Evolutionary conservation across 2,888 invertebrate genomes (phyloP).

Genomic region (Nemapogon koenigi): DNA sequence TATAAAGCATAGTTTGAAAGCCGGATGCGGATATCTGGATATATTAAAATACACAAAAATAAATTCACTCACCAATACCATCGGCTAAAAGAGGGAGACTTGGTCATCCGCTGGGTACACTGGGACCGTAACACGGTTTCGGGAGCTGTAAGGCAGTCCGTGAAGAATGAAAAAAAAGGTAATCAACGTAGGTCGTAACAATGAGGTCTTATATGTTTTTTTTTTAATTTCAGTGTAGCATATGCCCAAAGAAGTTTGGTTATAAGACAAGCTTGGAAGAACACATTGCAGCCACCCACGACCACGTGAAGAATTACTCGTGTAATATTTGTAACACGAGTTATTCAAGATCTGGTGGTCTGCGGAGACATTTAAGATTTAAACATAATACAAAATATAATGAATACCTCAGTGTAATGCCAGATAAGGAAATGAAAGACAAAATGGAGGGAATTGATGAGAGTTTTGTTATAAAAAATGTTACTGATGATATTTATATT

Average conservation of each 20-base stretch:
- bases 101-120: too few species aligned
- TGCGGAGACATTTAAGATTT: slow-evolving; percentile 34
- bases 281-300: slow-evolving; percentile 38
- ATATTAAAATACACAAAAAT: too few species aligned
- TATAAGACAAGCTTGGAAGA: slow-evolving; percentile 47
- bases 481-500: too few species aligned
- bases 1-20: too few species aligned
- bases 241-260: slow-evolving; percentile 46
- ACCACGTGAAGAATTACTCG: slow-evolving; percentile 27
- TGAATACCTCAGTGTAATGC: background rate
- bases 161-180: too few species aligned
- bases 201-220: background rate
- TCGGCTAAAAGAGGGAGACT: too few species aligned
- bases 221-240: slow-evolving; percentile 34
- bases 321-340: slow-evolving; percentile 38
- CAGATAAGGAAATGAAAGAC: background rate
- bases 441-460: background rate
- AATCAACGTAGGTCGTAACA: too few species aligned
- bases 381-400: slow-evolving; percentile 28
- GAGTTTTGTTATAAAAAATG: background rate
- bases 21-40: too few species aligned
- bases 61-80: too few species aligned
- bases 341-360: slow-evolving; percentile 33
- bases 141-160: too few species aligned
- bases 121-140: too few species aligned